Evolutionary conservation across 2,113 vertebrate genomes (phyloP).

Genomic region (Deroptyus accipitrinus): DNA sequence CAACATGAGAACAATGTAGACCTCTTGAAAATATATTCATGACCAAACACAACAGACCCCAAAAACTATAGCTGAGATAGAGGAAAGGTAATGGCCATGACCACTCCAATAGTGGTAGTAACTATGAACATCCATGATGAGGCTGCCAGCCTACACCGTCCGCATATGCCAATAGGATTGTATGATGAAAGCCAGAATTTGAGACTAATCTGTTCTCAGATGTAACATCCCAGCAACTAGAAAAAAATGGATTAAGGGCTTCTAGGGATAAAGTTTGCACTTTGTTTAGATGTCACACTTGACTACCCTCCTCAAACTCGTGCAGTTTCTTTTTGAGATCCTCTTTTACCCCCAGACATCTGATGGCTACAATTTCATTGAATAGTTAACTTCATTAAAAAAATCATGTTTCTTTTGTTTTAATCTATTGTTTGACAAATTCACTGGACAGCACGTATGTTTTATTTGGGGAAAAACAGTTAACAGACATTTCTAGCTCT

Average conservation of each 20-base stretch:
- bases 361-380: background rate
- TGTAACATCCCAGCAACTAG: background rate
- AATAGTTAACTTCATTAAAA: background rate
- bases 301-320: background rate
- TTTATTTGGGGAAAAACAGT: background rate
- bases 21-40: background rate
- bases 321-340: background rate
- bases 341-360: background rate
- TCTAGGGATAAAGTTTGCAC: background rate
- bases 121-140: background rate
- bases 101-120: background rate
- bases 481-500: background rate
- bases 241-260: background rate
- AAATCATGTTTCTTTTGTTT: background rate
- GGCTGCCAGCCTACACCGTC: background rate
- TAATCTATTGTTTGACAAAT: background rate
- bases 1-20: background rate
- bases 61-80: rapidly evolving
- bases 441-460: background rate
- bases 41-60: background rate
- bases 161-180: background rate
- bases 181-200: background rate
- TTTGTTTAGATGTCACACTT: background rate
- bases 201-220: background rate
- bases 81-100: background rate